These are phyloP conservation scores for Callaeas wilsoni DNA, from an alignment of 2,113 vertebrate species.

Conservation along the genomic window DNA sequence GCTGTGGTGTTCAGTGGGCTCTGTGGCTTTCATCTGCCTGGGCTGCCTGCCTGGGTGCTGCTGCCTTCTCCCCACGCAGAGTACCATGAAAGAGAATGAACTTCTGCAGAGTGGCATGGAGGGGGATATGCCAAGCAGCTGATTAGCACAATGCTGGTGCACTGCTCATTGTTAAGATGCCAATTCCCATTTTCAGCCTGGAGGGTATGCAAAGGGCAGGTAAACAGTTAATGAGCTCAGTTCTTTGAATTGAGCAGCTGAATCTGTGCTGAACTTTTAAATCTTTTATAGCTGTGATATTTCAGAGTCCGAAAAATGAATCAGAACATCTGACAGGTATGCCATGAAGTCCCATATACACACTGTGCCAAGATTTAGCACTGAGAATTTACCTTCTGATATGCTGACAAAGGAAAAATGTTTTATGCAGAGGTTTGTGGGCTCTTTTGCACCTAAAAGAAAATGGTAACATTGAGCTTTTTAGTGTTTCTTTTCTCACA, in stretches of 20 bases:
- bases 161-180: background rate
- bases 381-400: slow-evolving; percentile 46
- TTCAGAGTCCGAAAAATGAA: slow-evolving; percentile 34
- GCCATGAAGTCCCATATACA: background rate
- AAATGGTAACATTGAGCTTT: background rate
- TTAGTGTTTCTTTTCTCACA: slow-evolving; percentile 15
- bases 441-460: slow-evolving; percentile 17
- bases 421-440: slow-evolving; percentile 26
- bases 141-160: background rate
- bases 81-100: background rate
- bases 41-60: background rate
- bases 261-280: slow-evolving; percentile 21
- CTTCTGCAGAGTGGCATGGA: background rate
- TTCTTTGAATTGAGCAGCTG: background rate
- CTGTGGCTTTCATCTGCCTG: background rate
- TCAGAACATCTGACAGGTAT: slow-evolving; percentile 14
- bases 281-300: slow-evolving; percentile 46
- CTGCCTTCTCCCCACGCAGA: background rate
- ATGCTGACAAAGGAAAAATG: slow-evolving; percentile 55
- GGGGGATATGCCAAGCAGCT: background rate
- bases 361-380: slow-evolving; percentile 36
- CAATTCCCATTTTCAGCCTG: background rate
- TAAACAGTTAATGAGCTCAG: slow-evolving; percentile 28
- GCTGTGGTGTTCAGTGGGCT: background rate
- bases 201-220: slow-evolving; percentile 8